Conservation (phyloP, 1,140 invertebrate species). For the Drosophila carrolli region DNA sequence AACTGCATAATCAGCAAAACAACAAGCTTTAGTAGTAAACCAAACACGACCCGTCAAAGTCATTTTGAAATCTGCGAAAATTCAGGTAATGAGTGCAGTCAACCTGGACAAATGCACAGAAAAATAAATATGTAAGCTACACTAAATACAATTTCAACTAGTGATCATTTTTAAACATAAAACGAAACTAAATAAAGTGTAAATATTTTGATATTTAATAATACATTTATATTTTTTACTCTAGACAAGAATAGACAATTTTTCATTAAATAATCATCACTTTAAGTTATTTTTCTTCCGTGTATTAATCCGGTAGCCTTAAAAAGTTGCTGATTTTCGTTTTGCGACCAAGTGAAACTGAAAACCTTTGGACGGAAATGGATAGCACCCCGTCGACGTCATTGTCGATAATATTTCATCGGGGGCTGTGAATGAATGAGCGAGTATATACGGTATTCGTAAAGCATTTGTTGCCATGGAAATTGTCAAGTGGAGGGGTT, state of each 20-base stretch:
- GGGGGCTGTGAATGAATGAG: conserved; percentile 35
- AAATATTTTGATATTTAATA: no score
- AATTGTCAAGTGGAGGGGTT: conserved; percentile 5
- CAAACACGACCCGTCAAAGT: conserved; percentile 25
- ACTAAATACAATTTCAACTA: no score
- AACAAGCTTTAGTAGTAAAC: conserved; percentile 15
- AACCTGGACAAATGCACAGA: conserved; percentile 41
- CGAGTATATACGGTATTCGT: conserved; percentile 9
- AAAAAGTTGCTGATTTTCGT: conserved; percentile 15
- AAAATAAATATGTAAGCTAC: neutral
- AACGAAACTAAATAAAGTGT: no score
- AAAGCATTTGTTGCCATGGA: conserved; percentile 34
- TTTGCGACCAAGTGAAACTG: conserved; percentile 27
- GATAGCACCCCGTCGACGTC: conserved; percentile 57
- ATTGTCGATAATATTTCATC: conserved; percentile 24
- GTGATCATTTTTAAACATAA: no score
- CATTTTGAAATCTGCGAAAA: conserved; percentile 35
- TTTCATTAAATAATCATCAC: neutral
- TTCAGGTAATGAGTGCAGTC: conserved; percentile 62
- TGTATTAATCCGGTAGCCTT: conserved; percentile 55
- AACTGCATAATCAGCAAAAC: conserved; percentile 55
- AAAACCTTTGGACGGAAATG: conserved; percentile 59
- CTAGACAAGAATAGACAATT: no score
- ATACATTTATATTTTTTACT: no score
- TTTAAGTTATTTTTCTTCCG: neutral